Evolutionary conservation across 2,888 invertebrate species (phyloP), one percentile per base, ranked within the genome.

Genomic region (Eilema sororculum): DNA sequence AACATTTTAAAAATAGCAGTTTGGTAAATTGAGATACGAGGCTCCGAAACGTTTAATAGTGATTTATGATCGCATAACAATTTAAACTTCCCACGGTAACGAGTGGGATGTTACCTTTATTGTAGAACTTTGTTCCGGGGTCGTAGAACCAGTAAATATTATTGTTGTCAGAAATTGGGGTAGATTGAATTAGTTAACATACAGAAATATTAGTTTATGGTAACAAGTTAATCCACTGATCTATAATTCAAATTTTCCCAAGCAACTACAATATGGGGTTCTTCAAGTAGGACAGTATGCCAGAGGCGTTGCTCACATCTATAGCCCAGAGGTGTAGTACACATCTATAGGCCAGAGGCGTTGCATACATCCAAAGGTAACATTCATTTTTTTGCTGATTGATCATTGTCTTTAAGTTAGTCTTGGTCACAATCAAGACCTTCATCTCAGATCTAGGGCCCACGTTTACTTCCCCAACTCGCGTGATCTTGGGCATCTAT

Each of bases 1-100:
- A 84, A 83, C 78, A 84, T 84, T 85, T 84, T 81, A 75, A 83
- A 85, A 85, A 83, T 82, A 76, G 80, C 80, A 80, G 80, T 78
- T 83, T 76, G 77, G 76, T 79, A 84, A 84, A 82, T 82, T 78
- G 72, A 82, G 81, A 83, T 83, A 84, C 79, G 77, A 46, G 58
- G 74, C 76, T 82, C 64, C 74, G 72, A 72, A 82, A 62, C 80
- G 75, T 77, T 80, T 83, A 81, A 81, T 73, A 78, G 68, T 82
- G 82, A 84, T 83, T 82, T 84, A 84, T 74, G 65, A 63, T 5
- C 56, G 76, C 77, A 81, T 80, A 82, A 80, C 80, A 79, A 79
- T 79, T 74, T 76, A 74, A 83, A 82, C 81, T 82, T 82, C 76
- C 61, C 74, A 76, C 78, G 81, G 79, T 82, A 82, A 77, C 60